Base-by-base conservation (phyloP, 2,797 vertebrate species). In the Gymnoscopelus braueri region DNA sequence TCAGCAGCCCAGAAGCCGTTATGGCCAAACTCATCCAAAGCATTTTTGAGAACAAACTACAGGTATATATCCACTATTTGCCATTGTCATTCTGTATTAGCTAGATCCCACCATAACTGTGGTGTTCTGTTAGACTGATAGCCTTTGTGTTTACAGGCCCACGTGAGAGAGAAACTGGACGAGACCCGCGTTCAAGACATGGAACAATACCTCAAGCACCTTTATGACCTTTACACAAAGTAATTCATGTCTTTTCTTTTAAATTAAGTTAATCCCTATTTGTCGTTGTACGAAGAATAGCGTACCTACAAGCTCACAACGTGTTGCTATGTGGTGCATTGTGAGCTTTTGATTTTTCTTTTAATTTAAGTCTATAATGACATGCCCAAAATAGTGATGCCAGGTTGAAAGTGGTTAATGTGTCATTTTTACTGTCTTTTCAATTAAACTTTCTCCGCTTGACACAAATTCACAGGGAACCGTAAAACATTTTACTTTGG, bases 1-100 rank as follows among this genome's bases (percentile, higher is more conserved):
- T 99, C 79, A 96, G 95, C 88, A 99, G 96, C 90, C 98, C 98
- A 53, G 98, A 99, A 91, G 98, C 96, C 0, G 96, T 99, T 60
- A 95, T 99, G 94, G 96, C 98, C 84, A 99, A 99, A 92, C 97
- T 99, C 79, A 98, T 98, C 90, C 98, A 99, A 87, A 99, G 96
- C 85, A 96, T 99, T 74, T 99, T 99, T 90, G 98, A 99, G 91
- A 94, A 96, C 81, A 98, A 97, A 87, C 92, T 99, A 69, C 97
- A 99, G 98, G 98, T 99, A 94, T 99, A 94, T 65, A 12, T 74
- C 58, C 77, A 10, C 64, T 23, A 60, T 11, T 63, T 51, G 6
- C 47, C 1, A 55, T 10, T 54, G 11, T 23, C n/a, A 2, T 60
- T 39, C 2, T 5, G 8, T 52, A 1, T 35, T 60, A 5, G 2